Percentiles rank a stretch among this genome's conserved stretches.
phyloP scores from a whole-genome alignment of 2,113 vertebrate species.

The Erythrocercus mccallii region DNA sequence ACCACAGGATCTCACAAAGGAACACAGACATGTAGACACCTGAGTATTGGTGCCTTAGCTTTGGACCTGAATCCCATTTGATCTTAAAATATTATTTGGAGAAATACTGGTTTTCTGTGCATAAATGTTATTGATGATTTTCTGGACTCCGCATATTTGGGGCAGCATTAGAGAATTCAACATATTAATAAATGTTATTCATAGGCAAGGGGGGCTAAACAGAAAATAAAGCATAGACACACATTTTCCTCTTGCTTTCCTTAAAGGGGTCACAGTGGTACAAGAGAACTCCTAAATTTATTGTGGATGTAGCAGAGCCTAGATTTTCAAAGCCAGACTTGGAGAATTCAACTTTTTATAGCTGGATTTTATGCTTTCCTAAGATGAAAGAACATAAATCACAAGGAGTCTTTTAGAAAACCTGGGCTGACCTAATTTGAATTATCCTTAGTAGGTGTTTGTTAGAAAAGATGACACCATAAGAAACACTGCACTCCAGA shows the following conservation, averaged over 20 bases:
- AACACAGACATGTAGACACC: neutral
- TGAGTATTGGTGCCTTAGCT: neutral
- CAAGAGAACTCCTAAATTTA: neutral
- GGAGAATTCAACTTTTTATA: neutral
- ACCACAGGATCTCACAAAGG: neutral
- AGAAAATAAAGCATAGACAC: neutral
- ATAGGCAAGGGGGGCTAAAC: neutral
- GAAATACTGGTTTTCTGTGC: neutral
- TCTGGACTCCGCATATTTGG: neutral
- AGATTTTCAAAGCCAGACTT: neutral
- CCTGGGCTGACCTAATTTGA: neutral
- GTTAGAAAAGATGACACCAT: neutral
- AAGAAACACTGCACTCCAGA: neutral
- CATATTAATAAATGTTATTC: neutral
- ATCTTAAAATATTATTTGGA: neutral
- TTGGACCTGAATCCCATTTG: neutral
- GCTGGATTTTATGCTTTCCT: neutral
- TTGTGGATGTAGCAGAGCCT: neutral
- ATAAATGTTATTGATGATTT: fast-evolving
- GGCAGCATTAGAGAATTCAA: neutral
- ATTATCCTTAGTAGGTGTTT: neutral
- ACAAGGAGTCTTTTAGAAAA: neutral
- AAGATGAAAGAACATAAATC: neutral
- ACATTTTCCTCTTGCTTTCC: neutral
- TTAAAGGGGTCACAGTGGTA: neutral